Percentiles rank a stretch among this genome's conserved stretches.
These are phyloP conservation scores for Sebastes kiyomatsui DNA, from an alignment of 2,797 vertebrate species.

Conservation along the genomic window DNA sequence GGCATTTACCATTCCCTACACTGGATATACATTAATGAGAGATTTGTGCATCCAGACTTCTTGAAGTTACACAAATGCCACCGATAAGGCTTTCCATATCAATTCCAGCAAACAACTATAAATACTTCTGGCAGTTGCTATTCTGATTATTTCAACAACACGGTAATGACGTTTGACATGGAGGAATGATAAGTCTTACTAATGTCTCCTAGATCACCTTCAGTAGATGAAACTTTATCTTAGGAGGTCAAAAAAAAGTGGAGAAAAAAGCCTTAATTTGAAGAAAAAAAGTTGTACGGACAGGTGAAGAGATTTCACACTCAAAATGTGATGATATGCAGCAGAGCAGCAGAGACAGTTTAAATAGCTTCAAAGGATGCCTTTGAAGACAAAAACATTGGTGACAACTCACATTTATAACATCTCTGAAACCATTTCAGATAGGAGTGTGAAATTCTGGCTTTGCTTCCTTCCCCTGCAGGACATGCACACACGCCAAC, in stretches of 20 bases:
- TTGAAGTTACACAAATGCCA: background rate
- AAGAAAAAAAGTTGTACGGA: constrained; percentile 60
- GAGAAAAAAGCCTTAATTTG: constrained; percentile 22
- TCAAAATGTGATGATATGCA: constrained; percentile 66
- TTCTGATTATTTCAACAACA: background rate
- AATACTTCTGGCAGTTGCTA: background rate
- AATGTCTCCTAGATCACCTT: constrained; percentile 8
- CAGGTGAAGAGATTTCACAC: constrained; percentile 74
- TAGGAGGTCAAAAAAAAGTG: constrained; percentile 32
- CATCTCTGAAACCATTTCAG: constrained; percentile 82
- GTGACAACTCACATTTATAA: constrained; percentile 83
- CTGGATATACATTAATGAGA: background rate
- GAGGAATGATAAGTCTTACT: background rate
- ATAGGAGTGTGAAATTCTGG: constrained; percentile 80
- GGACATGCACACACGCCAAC: constrained; percentile 81
- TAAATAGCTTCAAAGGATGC: constrained; percentile 79
- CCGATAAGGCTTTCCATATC: background rate
- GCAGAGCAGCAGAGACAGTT: constrained; percentile 68
- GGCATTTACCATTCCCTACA: background rate
- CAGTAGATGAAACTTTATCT: constrained; percentile 21
- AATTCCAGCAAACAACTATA: background rate
- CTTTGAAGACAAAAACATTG: constrained; percentile 80
- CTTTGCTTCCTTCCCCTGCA: constrained; percentile 81
- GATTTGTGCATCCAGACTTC: background rate
- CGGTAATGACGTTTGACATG: background rate